Evolutionary conservation across 64 coral and sea anemone species (phyloP).

Genomic region (Exaiptasia diaphana): DNA sequence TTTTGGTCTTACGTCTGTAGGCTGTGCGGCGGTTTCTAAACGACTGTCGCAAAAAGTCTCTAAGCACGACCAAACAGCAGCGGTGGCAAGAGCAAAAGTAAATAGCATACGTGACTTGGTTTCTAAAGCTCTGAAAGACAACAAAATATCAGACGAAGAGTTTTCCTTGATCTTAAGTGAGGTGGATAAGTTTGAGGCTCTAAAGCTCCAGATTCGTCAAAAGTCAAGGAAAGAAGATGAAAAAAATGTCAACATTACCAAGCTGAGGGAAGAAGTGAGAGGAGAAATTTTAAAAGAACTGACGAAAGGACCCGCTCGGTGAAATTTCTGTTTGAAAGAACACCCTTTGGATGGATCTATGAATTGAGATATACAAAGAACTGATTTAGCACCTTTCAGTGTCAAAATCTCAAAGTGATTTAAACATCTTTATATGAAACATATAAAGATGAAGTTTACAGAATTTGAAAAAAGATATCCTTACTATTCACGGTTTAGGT

Average conservation of each 20-base stretch:
- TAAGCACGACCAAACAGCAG: conserved; percentile 57
- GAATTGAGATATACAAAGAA: conserved; percentile 31
- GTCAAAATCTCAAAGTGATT: neutral
- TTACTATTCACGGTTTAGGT: neutral
- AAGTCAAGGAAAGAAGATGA: conserved; percentile 25
- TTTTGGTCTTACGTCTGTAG: conserved; percentile 40
- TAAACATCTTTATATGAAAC: neutral
- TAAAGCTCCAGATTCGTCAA: conserved; percentile 28
- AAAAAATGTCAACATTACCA: conserved; percentile 32
- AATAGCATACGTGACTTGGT: conserved; percentile 37
- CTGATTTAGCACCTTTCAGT: conserved; percentile 1
- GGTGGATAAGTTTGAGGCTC: conserved; percentile 49
- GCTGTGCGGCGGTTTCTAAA: conserved; percentile 41
- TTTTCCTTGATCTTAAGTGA: conserved; percentile 46
- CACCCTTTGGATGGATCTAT: conserved; percentile 23
- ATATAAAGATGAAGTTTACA: conserved; percentile 36
- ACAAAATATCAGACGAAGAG: conserved; percentile 50
- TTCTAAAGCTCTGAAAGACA: conserved; percentile 54
- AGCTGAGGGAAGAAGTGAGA: conserved; percentile 21
- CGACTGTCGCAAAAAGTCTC: conserved; percentile 44
- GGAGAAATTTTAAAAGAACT: conserved; percentile 28
- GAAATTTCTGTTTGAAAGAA: conserved; percentile 25
- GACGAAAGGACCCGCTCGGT: conserved; percentile 8
- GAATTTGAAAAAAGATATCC: neutral
- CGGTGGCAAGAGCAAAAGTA: conserved; percentile 45